Conservation (phyloP, 2,888 invertebrate species). For the Steinernema hermaphroditum region DNA sequence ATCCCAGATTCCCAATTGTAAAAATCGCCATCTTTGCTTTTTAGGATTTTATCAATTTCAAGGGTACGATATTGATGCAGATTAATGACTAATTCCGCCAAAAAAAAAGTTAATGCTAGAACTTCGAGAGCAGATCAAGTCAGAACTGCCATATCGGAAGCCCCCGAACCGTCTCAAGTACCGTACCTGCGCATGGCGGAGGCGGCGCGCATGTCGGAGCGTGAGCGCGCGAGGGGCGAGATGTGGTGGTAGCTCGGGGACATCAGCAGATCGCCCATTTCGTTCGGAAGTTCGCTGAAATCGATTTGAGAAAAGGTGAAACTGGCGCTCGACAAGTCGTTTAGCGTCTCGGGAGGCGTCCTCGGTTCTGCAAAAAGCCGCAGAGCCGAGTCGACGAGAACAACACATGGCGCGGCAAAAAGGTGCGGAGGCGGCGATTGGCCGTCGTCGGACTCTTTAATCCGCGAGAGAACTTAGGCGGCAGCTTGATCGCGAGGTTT, state of each 20-base stretch:
- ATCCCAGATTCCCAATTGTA: too few relatives aligned
- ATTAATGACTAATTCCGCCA: too few relatives aligned
- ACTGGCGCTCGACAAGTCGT: background rate
- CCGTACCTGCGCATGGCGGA: constrained; percentile 46
- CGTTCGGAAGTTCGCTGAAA: constrained; percentile 23
- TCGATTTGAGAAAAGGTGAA: background rate
- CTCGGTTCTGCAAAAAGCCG: constrained; percentile 10
- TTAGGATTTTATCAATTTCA: too few relatives aligned
- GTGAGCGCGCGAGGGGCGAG: constrained; percentile 58
- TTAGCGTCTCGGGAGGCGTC: background rate
- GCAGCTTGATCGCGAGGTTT: background rate
- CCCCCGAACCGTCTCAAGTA: too few relatives aligned
- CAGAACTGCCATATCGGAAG: too few relatives aligned
- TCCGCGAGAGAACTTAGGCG: background rate
- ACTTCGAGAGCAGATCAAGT: too few relatives aligned
- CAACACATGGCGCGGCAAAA: constrained; percentile 30
- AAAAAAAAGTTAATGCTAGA: too few relatives aligned
- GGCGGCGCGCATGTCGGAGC: constrained; percentile 50
- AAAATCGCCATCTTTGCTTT: too few relatives aligned
- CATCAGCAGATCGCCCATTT: constrained; percentile 35
- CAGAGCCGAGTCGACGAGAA: constrained; percentile 5
- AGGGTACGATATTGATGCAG: too few relatives aligned
- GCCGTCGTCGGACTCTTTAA: background rate
- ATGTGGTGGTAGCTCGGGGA: constrained; percentile 63
- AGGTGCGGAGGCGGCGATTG: constrained; percentile 29